These are phyloP conservation scores for Icerya purchasi DNA, from an alignment of 2,888 invertebrate genomes.

Conservation along the genomic window DNA sequence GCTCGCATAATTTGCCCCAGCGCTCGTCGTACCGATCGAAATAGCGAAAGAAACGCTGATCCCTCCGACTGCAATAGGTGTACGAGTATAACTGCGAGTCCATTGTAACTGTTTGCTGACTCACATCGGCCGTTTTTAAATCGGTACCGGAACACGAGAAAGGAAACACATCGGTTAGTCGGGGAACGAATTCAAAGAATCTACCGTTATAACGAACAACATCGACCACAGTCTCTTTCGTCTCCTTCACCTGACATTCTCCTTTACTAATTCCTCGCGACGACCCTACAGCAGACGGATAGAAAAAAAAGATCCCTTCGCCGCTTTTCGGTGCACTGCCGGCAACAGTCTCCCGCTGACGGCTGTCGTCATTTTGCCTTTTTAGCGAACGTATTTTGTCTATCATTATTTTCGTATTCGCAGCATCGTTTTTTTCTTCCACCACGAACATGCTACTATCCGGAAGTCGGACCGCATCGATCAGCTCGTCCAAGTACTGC, in stretches of 20 bases:
- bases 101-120: background rate
- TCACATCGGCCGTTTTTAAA: no score
- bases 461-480: background rate
- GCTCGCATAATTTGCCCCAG: no score
- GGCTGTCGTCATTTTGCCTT: background rate
- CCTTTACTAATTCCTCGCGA: background rate
- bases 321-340: background rate
- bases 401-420: no score
- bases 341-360: background rate
- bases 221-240: background rate
- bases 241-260: background rate
- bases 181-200: background rate
- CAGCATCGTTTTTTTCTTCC: background rate
- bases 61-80: background rate
- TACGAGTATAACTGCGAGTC: background rate
- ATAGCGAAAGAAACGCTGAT: no score
- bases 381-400: background rate
- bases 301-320: background rate
- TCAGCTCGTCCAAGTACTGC: background rate
- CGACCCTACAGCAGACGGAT: background rate
- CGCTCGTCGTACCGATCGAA: no score
- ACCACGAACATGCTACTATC: background rate
- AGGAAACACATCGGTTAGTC: no score
- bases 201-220: background rate
- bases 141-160: no score